Base-by-base conservation (phyloP, 2,113 vertebrate genomes). In the Lates calcarifer region DNA sequence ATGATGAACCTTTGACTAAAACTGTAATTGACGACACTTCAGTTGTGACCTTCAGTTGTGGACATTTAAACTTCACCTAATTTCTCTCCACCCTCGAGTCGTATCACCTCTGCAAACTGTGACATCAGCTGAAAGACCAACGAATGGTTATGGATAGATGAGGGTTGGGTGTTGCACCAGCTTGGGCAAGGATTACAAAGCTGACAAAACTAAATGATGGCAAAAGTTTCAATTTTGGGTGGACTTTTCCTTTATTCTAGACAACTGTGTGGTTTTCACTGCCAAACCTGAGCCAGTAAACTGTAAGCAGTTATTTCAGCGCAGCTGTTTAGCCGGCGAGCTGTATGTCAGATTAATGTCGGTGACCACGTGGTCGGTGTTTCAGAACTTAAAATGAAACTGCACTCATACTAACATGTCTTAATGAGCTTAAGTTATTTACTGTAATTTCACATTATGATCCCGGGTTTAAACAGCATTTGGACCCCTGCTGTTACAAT, bases 381-480 rank as follows among this genome's bases (percentile, higher is more conserved):
- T 64, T 78, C 20, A 56, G 24, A 57, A 29, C 9, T 64, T 63
- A 70, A 68, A 81, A 81, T 7, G 1, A 62, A 66, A 75, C 57
- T 87, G 76, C 61, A 74, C 68, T 77, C 80, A 77, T 55, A 91
- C 89, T 87, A 72, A 72, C 74, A 88, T 84, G 91, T 93, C 90
- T 91, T 92, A 90, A 91, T 70, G 39, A 81, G 68, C 37, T 61
- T 37, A 39, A 41, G 39, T 53, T 28, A 43, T 58, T 72, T 17
- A 39, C 24, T 43, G 3, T 63, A 18, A 17, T 70, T 74, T 79
- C 12, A 26, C 26, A 35, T 55, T 26, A 68, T 31, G 18, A 71
- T 35, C 62, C 57, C 9, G 26, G 13, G 26, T 49, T 28, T 18
- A 70, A 43, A 18, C 18, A 31, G 14, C n/a, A 57, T 37, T 37